Evolutionary conservation across 2,888 invertebrate genomes (phyloP).

Genomic region (Apotomis betuletana): DNA sequence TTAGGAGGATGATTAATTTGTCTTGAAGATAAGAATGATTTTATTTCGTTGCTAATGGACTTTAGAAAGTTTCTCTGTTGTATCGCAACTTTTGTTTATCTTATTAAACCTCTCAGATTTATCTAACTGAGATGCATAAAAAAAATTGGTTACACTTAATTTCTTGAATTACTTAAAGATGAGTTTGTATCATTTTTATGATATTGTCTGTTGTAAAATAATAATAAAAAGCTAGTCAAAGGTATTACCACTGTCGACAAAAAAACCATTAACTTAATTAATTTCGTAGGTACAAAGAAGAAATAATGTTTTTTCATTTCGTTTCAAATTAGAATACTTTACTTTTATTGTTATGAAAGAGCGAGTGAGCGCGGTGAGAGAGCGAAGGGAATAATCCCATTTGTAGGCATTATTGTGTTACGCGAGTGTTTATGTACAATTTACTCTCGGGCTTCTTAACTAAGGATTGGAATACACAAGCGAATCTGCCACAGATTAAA

Average conservation of each 20-base stretch:
- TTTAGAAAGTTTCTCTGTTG: no score
- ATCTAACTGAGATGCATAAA: no score
- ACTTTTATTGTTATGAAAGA: conserved; percentile 35
- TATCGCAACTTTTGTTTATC: no score
- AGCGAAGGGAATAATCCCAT: conserved; percentile 28
- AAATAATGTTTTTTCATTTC: conserved; percentile 24
- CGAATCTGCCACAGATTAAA: neutral
- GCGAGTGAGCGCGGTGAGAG: conserved; percentile 13
- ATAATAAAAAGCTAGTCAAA: neutral
- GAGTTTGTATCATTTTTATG: neutral
- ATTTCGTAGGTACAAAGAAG: conserved; percentile 11
- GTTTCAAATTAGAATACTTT: conserved; percentile 33
- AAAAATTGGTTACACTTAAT: neutral
- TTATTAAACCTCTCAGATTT: no score
- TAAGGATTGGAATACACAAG: neutral
- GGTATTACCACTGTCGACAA: neutral
- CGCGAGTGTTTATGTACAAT: conserved; percentile 22
- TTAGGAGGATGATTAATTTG: no score
- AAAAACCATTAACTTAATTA: conserved; percentile 28
- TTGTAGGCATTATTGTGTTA: conserved; percentile 24
- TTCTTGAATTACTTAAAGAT: neutral
- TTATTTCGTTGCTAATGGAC: no score
- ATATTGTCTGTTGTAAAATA: neutral
- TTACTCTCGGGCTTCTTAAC: conserved; percentile 4
- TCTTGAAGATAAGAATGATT: no score